Conservation (phyloP, 2,888 invertebrate species). For the Xiphydria camelus region DNA sequence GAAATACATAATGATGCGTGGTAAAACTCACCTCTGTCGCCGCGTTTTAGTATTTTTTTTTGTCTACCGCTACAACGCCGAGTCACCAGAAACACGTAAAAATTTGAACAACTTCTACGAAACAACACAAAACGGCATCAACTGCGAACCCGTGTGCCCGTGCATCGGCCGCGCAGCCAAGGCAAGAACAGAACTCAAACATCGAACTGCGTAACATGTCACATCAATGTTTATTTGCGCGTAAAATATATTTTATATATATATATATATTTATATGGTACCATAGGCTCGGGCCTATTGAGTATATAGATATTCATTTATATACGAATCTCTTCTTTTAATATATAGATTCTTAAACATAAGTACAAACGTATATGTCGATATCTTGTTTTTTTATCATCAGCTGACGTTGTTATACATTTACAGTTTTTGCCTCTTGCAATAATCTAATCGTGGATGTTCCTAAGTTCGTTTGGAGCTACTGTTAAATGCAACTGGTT, state of each 20-base stretch:
- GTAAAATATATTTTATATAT: conserved; percentile 34
- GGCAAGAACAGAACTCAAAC: too few relatives aligned
- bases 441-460: conserved; percentile 16
- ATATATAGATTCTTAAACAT: conserved; percentile 29
- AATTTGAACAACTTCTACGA: too few relatives aligned
- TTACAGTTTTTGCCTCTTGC: conserved; percentile 7
- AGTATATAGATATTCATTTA: conserved; percentile 31
- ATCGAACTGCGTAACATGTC: conserved; percentile 23
- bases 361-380: conserved; percentile 36
- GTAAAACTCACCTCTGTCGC: too few relatives aligned
- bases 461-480: conserved; percentile 18
- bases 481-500: conserved; percentile 38
- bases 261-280: conserved; percentile 26
- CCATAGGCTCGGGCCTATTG: conserved; percentile 26
- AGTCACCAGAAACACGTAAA: too few relatives aligned
- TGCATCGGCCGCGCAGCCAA: too few relatives aligned
- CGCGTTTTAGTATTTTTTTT: too few relatives aligned
- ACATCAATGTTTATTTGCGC: conserved; percentile 43
- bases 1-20: too few relatives aligned
- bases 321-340: conserved; percentile 20
- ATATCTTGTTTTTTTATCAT: too few relatives aligned
- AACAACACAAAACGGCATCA: too few relatives aligned
- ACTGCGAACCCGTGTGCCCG: too few relatives aligned
- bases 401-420: conserved; percentile 12
- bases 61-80: too few relatives aligned